Percentiles rank a stretch among this genome's conserved stretches.
phyloP scores from a whole-genome alignment of 2,113 vertebrate genomes.

The Charina bottae region DNA sequence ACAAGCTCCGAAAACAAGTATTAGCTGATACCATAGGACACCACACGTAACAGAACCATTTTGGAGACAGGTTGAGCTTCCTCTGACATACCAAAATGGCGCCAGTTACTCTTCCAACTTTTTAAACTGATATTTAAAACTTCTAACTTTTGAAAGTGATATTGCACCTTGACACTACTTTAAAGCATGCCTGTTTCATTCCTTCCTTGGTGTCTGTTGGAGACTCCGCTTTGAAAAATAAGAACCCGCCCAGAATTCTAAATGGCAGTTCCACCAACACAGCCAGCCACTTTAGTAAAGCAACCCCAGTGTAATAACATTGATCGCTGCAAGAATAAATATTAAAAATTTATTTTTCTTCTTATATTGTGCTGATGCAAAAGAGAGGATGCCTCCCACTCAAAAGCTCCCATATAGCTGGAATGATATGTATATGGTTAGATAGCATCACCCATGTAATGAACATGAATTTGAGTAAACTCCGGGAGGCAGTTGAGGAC shows the following conservation, averaged over 20 bases:
- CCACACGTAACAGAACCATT: background rate
- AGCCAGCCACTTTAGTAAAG: background rate
- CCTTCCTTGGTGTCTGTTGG: background rate
- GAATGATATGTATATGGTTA: background rate
- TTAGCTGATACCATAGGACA: background rate
- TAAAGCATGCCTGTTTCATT: background rate
- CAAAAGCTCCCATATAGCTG: background rate
- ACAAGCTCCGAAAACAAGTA: background rate
- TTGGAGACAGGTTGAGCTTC: background rate
- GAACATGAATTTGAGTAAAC: no score
- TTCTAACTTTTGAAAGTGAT: background rate
- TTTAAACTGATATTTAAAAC: background rate
- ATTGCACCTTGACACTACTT: background rate
- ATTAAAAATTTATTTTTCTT: conserved; percentile 6
- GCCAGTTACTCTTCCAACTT: background rate
- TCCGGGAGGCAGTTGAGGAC: no score
- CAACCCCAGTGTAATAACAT: conserved; percentile 13
- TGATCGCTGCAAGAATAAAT: conserved; percentile 5
- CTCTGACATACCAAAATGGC: background rate
- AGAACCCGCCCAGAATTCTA: background rate
- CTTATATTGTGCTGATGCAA: background rate
- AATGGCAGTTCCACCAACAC: background rate
- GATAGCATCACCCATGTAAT: no score
- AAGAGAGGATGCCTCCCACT: background rate
- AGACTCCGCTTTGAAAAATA: background rate